Conservation (phyloP, 2,888 invertebrate genomes). For the Alloplasta piceator region DNA sequence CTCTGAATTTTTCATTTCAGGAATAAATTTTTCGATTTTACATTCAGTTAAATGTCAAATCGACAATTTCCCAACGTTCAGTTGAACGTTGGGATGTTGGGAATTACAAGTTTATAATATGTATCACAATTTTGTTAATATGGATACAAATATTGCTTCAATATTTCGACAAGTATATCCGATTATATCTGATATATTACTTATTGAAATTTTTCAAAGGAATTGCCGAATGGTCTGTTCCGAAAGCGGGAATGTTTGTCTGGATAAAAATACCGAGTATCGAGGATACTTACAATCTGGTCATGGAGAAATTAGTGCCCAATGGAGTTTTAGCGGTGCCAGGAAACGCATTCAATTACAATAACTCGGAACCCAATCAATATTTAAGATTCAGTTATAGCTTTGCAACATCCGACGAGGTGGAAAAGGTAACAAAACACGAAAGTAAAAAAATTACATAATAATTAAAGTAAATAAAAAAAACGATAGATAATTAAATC, state of each 20-base stretch:
- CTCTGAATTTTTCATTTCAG: too few species aligned
- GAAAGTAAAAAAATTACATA: background rate
- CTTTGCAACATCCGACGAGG: conserved; percentile 86
- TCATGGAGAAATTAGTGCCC: conserved; percentile 87
- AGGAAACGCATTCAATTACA: conserved; percentile 88
- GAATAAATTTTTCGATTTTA: too few species aligned
- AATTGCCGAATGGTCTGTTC: conserved; percentile 88
- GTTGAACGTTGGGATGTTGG: too few species aligned
- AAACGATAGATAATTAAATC: background rate
- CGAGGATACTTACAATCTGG: conserved; percentile 88
- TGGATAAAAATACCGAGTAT: conserved; percentile 89
- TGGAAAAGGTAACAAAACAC: conserved; percentile 84
- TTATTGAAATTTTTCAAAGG: too few species aligned
- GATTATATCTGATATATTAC: too few species aligned
- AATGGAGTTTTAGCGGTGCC: conserved; percentile 89
- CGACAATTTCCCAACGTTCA: too few species aligned
- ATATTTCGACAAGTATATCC: too few species aligned
- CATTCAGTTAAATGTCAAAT: too few species aligned
- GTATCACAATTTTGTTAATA: too few species aligned
- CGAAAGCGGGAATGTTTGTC: conserved; percentile 90
- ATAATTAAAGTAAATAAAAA: background rate
- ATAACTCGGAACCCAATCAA: conserved; percentile 85
- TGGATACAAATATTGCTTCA: too few species aligned
- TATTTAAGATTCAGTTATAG: conserved; percentile 90
- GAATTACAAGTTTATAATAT: too few species aligned